phyloP scores from a whole-genome alignment of 2,797 vertebrate species.

The Oreochromis grahami region DNA sequence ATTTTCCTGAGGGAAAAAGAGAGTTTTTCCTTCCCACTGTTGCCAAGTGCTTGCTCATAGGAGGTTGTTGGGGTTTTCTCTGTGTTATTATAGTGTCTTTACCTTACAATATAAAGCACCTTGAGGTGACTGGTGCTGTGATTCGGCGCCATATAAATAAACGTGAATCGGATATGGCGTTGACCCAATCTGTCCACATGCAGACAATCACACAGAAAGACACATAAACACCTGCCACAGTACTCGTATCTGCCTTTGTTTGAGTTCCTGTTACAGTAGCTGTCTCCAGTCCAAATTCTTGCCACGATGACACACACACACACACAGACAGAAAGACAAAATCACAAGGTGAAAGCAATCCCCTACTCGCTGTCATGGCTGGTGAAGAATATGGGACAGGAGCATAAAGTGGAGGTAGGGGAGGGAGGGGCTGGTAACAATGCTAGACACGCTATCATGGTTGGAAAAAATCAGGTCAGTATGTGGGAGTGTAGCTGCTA shows the following conservation, averaged over 20 bases:
- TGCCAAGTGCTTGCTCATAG: background rate
- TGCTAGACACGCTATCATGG: background rate
- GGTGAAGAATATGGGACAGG: background rate
- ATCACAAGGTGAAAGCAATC: background rate
- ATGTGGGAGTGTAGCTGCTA: slow-evolving; percentile 11
- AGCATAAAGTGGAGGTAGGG: background rate
- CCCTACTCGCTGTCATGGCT: background rate
- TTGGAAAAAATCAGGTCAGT: background rate
- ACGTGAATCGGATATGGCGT: background rate
- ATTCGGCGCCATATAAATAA: background rate
- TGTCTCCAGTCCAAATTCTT: background rate
- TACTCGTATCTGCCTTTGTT: background rate
- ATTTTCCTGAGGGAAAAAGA: background rate
- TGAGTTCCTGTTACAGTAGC: background rate
- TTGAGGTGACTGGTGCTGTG: background rate
- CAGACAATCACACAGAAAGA: background rate
- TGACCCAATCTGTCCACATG: background rate
- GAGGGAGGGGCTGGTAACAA: background rate
- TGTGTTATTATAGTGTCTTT: background rate
- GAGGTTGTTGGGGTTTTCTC: background rate
- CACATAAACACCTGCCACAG: background rate
- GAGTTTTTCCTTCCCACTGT: background rate
- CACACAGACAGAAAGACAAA: background rate
- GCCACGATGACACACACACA: background rate
- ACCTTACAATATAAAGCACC: background rate